These are phyloP conservation scores for Macrotus californicus DNA, from an alignment of 2,113 vertebrate species.

Conservation along the genomic window DNA sequence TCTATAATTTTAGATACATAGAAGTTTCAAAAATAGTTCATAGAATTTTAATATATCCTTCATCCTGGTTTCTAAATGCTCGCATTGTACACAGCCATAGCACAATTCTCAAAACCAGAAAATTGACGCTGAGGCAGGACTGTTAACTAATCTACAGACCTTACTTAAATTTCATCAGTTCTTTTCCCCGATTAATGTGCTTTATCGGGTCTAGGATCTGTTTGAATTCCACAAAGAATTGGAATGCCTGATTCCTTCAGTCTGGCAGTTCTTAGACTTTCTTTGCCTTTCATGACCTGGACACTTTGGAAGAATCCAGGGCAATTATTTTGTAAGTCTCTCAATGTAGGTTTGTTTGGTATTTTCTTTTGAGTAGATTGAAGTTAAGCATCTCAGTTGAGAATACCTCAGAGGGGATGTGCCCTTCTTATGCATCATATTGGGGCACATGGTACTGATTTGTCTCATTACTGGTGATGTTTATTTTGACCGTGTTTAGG, in stretches of 20 bases:
- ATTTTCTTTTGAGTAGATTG: conserved; percentile 2
- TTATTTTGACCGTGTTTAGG: background rate
- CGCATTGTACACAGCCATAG: background rate
- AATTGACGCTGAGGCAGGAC: background rate
- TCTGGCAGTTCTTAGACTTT: background rate
- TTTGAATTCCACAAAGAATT: background rate
- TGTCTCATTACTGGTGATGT: background rate
- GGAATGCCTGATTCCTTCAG: background rate
- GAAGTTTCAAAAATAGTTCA: background rate
- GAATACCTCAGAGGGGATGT: background rate
- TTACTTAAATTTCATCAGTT: conserved; percentile 1
- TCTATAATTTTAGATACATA: background rate
- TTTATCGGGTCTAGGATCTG: background rate
- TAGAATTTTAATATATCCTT: background rate
- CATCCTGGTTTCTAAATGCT: background rate
- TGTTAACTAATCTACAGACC: background rate
- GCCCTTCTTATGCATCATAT: background rate
- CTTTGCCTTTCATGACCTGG: background rate
- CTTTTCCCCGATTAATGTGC: background rate
- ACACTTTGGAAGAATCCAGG: background rate
- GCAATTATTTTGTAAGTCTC: background rate
- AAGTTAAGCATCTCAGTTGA: background rate
- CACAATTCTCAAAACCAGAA: background rate
- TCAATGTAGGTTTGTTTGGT: background rate
- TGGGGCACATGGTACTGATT: background rate